Conservation (phyloP, 2,113 vertebrate genomes). For the Paramisgurnus dabryanus region DNA sequence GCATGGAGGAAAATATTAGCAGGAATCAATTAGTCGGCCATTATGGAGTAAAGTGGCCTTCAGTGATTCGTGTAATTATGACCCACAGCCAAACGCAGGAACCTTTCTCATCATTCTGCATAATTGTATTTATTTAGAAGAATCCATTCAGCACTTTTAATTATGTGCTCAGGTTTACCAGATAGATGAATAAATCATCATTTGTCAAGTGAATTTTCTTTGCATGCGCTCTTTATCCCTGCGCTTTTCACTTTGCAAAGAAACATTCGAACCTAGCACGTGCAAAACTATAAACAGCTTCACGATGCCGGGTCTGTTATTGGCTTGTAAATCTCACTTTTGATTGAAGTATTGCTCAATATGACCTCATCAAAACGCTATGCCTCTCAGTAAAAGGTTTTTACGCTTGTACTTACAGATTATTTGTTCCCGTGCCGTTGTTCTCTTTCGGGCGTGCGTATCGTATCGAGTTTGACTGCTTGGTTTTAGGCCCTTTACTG, state of each 20-base stretch:
- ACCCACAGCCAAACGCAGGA: conserved; percentile 72
- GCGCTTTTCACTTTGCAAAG: not conserved
- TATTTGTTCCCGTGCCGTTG: conserved; percentile 27
- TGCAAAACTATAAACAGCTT: conserved; percentile 17
- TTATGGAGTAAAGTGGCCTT: conserved; percentile 74
- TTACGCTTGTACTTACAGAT: not conserved
- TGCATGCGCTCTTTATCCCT: not conserved
- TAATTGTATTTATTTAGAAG: conserved; percentile 75
- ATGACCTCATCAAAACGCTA: conserved; percentile 33
- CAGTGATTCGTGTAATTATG: conserved; percentile 76
- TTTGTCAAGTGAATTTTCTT: conserved; percentile 49
- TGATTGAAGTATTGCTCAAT: conserved; percentile 25
- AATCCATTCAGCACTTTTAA: conserved; percentile 73
- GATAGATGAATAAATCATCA: conserved; percentile 67
- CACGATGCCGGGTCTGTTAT: conserved; percentile 9
- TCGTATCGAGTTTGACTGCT: conserved; percentile 50
- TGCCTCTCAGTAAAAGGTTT: conserved; percentile 16
- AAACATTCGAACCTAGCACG: not conserved
- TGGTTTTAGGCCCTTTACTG: conserved; percentile 41
- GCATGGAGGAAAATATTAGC: conserved; percentile 70
- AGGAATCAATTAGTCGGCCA: conserved; percentile 77
- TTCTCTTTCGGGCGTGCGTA: conserved; percentile 17
- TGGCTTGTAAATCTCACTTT: conserved; percentile 25
- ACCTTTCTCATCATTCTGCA: conserved; percentile 55
- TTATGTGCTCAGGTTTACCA: conserved; percentile 68